Conservation (phyloP, 2,797 vertebrate genomes). For the Galago senegalensis region DNA sequence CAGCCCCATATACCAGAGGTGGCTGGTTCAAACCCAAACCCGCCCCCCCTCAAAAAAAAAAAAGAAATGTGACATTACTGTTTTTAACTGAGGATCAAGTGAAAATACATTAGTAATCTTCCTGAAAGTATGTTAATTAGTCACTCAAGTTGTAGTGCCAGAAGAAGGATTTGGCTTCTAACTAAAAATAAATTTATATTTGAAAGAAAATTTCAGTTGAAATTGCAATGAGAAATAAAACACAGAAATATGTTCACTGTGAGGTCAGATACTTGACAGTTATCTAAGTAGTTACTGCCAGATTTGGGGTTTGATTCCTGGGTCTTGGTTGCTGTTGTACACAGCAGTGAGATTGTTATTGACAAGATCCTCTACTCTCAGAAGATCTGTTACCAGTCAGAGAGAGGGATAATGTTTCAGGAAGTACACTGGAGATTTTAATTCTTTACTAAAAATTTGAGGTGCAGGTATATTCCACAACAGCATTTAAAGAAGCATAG, state of each 20-base stretch:
- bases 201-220: conserved; percentile 8
- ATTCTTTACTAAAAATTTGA: background rate
- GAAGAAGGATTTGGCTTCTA: conserved; percentile 5
- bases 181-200: background rate
- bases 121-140: conserved; percentile 28
- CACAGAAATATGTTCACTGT: background rate
- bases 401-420: background rate
- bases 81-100: conserved; percentile 26
- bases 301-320: background rate
- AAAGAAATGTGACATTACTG: conserved; percentile 9
- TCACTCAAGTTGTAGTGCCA: background rate
- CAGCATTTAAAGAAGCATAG: background rate
- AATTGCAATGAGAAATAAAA: background rate
- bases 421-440: background rate
- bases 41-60: background rate
- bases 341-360: no score
- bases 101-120: conserved; percentile 38
- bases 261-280: background rate
- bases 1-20: no score
- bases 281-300: background rate
- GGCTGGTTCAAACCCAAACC: no score
- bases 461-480: background rate
- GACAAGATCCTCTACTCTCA: background rate
- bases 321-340: no score
- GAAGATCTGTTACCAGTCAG: background rate